phyloP scores from a whole-genome alignment of 1,140 invertebrate genomes.

The Portunus trituberculatus region DNA sequence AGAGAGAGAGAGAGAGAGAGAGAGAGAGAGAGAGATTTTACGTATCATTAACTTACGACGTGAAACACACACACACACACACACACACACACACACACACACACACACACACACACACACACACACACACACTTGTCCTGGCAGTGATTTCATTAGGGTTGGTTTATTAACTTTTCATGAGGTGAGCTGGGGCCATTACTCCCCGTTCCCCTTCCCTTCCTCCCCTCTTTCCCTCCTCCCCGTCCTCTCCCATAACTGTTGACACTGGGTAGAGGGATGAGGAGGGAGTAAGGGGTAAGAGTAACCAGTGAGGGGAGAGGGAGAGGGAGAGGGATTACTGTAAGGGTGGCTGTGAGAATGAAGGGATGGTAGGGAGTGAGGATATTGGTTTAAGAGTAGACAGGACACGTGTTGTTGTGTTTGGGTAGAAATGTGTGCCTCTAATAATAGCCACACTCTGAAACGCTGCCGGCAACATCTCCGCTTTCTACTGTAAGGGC shows the following conservation, averaged over 20 bases:
- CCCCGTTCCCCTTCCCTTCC: background rate
- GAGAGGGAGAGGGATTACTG: background rate
- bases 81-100: background rate
- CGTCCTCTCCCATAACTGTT: background rate
- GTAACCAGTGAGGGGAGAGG: background rate
- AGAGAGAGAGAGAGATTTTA: background rate
- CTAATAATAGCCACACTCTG: no score
- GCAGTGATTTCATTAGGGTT: constrained; percentile 66
- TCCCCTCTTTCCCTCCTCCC: background rate
- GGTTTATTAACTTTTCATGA: constrained; percentile 68
- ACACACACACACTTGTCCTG: background rate
- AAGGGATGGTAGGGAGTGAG: background rate
- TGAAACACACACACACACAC: background rate
- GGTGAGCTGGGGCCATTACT: background rate
- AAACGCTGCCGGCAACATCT: no score
- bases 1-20: background rate
- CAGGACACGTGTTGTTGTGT: background rate
- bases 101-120: background rate
- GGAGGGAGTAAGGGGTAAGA: no score
- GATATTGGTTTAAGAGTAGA: background rate
- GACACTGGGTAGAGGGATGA: background rate
- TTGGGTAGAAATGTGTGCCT: background rate
- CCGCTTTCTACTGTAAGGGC: no score
- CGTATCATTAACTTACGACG: background rate
- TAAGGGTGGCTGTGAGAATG: background rate